Evolutionary conservation across 2,888 invertebrate genomes (phyloP).

Genomic region (Cephus nigrinus): DNA sequence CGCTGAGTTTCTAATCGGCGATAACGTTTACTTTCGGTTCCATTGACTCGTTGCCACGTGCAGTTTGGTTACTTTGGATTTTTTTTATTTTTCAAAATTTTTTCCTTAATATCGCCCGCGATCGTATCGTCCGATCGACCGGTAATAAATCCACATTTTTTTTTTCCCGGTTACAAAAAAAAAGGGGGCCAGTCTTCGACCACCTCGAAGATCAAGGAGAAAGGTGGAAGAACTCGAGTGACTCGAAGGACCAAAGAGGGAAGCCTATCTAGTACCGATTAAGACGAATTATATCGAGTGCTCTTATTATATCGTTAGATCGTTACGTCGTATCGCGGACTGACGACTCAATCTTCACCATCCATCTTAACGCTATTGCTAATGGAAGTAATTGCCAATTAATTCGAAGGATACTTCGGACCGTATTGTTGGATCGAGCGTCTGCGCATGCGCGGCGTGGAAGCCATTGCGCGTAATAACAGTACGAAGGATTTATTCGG

Average conservation of each 20-base stretch:
- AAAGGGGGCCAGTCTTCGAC: background rate
- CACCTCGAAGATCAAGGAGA: background rate
- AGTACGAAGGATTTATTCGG: background rate
- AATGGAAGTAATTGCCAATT: background rate
- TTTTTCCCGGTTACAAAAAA: background rate
- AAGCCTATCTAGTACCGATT: background rate
- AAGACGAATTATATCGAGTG: background rate
- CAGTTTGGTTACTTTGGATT: background rate
- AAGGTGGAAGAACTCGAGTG: background rate
- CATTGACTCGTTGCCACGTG: background rate
- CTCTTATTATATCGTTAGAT: background rate
- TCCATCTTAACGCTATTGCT: background rate
- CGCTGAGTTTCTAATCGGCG: background rate
- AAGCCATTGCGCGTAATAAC: background rate
- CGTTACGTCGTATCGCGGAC: background rate
- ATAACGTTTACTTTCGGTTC: background rate
- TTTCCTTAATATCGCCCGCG: fast-evolving
- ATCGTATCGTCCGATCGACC: too few species aligned
- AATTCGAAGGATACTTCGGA: background rate
- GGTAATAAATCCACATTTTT: background rate
- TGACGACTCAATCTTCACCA: background rate
- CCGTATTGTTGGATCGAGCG: background rate
- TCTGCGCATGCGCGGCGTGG: background rate
- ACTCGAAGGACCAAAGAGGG: background rate
- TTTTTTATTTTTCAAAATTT: background rate